Conservation (phyloP, 1,140 invertebrate species). For the Tachypleus tridentatus region DNA sequence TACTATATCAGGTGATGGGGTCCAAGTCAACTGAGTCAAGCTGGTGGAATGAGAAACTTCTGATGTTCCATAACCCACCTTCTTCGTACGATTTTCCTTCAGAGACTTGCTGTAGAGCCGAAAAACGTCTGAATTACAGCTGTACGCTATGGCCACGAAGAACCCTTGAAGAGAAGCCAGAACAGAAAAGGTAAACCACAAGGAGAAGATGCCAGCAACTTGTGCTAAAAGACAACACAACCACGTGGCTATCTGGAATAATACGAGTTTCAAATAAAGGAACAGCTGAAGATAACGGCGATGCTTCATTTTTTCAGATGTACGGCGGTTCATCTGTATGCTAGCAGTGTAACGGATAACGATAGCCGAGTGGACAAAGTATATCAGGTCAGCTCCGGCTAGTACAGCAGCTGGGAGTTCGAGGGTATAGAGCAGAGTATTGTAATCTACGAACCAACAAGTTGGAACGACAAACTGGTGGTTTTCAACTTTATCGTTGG, state of each 20-base stretch:
- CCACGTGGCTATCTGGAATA: slow-evolving; percentile 30
- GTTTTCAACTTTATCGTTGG: slow-evolving; percentile 1
- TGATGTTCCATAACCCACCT: slow-evolving; percentile 30
- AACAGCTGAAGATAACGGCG: slow-evolving; percentile 45
- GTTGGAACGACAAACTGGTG: not conserved
- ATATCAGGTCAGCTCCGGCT: slow-evolving; percentile 33
- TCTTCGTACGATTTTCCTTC: slow-evolving; percentile 26
- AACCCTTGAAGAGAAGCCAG: slow-evolving; percentile 43
- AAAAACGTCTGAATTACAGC: slow-evolving; percentile 48
- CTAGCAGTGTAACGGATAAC: slow-evolving; percentile 33
- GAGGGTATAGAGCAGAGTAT: slow-evolving; percentile 34
- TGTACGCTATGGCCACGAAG: slow-evolving; percentile 46
- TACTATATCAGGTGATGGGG: slow-evolving; percentile 38
- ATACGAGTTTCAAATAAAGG: slow-evolving; percentile 45
- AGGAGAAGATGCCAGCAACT: slow-evolving; percentile 26
- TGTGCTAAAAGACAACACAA: slow-evolving; percentile 25
- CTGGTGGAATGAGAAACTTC: slow-evolving; percentile 41
- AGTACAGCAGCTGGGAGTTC: slow-evolving; percentile 34
- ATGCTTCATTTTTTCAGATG: slow-evolving; percentile 45
- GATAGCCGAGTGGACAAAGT: slow-evolving; percentile 37
- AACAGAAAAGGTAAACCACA: slow-evolving; percentile 39
- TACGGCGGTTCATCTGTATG: slow-evolving; percentile 25
- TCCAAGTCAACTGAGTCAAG: slow-evolving; percentile 39
- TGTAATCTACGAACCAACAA: not conserved
- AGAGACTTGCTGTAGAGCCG: slow-evolving; percentile 38